Percentiles rank a stretch among this genome's conserved stretches.
Evolutionary conservation across 2,888 invertebrate genomes (phyloP).

Genomic region (Nomada flava): DNA sequence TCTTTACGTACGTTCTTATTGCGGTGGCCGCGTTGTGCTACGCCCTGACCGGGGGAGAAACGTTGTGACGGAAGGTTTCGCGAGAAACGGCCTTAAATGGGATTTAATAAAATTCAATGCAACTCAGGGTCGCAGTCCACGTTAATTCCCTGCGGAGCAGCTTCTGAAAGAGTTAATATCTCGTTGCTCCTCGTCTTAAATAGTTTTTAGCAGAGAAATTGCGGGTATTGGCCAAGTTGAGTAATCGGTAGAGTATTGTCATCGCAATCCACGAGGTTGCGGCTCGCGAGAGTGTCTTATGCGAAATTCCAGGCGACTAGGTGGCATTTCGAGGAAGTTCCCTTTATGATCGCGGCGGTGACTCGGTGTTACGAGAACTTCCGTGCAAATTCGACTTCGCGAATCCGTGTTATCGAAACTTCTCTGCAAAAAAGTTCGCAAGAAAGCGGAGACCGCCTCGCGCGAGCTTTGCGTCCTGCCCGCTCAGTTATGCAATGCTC

Average conservation of each 20-base stretch:
- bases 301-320: slow-evolving; percentile 9
- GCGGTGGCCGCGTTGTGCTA: neutral
- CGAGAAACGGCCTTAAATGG: neutral
- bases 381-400: neutral
- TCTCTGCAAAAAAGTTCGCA: neutral
- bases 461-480: neutral
- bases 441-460: neutral
- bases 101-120: no score
- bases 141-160: no score
- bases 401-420: slow-evolving; percentile 32
- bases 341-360: slow-evolving; percentile 26
- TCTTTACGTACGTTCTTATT: slow-evolving; percentile 18
- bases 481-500: neutral
- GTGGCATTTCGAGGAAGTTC: slow-evolving; percentile 12
- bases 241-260: neutral
- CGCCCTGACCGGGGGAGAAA: neutral
- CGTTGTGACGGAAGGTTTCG: neutral
- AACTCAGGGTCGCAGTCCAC: no score
- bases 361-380: slow-evolving; percentile 7
- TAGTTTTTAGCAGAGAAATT: neutral
- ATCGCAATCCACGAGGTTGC: no score
- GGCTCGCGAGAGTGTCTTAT: neutral
- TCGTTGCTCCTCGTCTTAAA: no score
- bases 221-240: neutral
- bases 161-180: no score